Base-by-base conservation (phyloP, 2,113 vertebrate species). In the Callipepla californica region DNA sequence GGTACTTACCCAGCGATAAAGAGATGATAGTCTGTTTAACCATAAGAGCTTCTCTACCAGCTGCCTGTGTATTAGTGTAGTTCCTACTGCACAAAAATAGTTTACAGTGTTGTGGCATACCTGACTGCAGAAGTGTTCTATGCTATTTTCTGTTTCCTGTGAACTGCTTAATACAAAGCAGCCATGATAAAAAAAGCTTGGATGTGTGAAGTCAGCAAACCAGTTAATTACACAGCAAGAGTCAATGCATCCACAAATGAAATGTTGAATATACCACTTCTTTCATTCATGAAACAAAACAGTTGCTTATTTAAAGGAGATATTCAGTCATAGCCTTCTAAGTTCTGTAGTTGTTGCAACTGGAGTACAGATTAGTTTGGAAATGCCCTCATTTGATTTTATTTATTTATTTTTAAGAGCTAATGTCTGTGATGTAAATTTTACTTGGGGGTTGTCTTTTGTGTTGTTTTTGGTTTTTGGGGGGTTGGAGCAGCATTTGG, bases 11-110 rank as follows among this genome's bases (percentile, higher is more conserved):
- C 59, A 70, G 51, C 34, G 85, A 88, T 89, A 80, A 91, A 86
- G 80, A 87, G 62, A 85, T 78, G 87, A 86, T 73, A 51, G 61
- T 72, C 69, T 10, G 8, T 92, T 96, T 96, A 95, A 84, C 93
- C 63, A 70, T 28, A 93, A 66, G 79, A 73, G 40, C 90, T 75
- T 72, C 63, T 84, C 67, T 55, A 44, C 79, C 89, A 93, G 93
- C 92, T 96, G 92, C 73, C 32, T 92, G 67, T 69, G 16, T 67
- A 30, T 87, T 92, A 93, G 67, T 62, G 61, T 12, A 14, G 32
- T 62, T 74, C 89, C 55, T 88, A 51, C 62, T 91, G 45, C 66
- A 87, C 0, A 6, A 80, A 90, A 89, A 84, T 89, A 67, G 90
- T 67, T 63, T 81, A 61, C n/a, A 92, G 58, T 59, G 76, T 57